Evolutionary conservation across 37 sponge, comb jelly and placozoan species (phyloP).

Genomic region (Mnemiopsis leidyi): DNA sequence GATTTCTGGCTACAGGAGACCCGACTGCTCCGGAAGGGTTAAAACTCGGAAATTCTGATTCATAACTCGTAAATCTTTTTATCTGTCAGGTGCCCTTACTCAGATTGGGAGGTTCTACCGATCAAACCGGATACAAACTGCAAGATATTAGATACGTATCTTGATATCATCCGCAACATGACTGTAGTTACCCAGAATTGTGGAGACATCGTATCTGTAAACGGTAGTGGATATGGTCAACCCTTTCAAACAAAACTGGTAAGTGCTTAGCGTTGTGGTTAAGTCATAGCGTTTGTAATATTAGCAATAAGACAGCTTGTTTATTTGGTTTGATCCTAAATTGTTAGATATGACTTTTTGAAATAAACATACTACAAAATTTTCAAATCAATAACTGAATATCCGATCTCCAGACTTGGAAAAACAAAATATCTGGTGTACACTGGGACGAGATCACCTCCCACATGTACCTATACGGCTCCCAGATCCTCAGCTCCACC

Average conservation of each 20-base stretch:
- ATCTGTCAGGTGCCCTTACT: not conserved
- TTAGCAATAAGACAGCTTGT: too few species aligned
- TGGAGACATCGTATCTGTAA: not conserved
- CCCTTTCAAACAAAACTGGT: not conserved
- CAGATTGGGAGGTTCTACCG: not conserved
- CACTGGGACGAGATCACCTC: slow-evolving; percentile 52
- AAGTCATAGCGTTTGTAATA: too few species aligned
- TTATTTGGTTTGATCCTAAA: too few species aligned
- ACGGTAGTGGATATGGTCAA: not conserved
- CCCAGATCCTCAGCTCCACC: not conserved
- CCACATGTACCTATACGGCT: not conserved
- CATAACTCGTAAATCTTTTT: not conserved
- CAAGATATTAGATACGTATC: slow-evolving; percentile 1
- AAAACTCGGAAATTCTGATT: not conserved
- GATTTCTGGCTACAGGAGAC: not conserved
- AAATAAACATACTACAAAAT: too few species aligned
- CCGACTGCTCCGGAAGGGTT: not conserved
- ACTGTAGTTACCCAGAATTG: not conserved
- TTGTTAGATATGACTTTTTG: too few species aligned
- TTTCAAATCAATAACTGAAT: too few species aligned
- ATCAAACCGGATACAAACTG: not conserved
- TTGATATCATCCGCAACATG: not conserved
- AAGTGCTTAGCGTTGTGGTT: too few species aligned
- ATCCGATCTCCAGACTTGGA: not conserved
- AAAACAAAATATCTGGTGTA: not conserved